These are phyloP conservation scores for Silurus meridionalis DNA, from an alignment of 2,113 vertebrate species.

Conservation along the genomic window DNA sequence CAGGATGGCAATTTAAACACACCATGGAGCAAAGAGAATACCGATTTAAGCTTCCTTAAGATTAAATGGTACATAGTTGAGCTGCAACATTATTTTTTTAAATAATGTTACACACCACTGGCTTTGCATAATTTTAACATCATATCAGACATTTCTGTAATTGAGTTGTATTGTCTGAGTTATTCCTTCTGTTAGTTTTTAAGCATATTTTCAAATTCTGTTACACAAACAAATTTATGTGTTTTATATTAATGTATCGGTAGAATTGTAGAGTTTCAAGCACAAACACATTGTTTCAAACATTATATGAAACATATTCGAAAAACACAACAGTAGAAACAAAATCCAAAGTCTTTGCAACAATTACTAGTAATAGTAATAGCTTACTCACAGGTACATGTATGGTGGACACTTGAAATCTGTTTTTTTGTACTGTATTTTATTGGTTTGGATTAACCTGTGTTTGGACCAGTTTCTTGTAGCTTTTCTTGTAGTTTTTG, in stretches of 20 bases:
- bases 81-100: background rate
- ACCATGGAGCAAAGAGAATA: background rate
- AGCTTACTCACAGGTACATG: too few species aligned
- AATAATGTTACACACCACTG: constrained; percentile 10
- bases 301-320: background rate
- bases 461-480: too few species aligned
- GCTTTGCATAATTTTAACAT: background rate
- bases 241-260: background rate
- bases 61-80: constrained; percentile 7
- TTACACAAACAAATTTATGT: background rate
- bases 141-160: background rate
- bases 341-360: background rate
- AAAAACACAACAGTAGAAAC: background rate
- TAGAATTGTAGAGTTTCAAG: background rate
- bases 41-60: constrained; percentile 1
- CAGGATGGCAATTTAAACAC: background rate
- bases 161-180: background rate
- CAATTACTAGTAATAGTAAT: too few species aligned
- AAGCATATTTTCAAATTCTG: background rate
- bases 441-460: too few species aligned
- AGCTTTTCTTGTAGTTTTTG: too few species aligned
- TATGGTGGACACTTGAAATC: too few species aligned
- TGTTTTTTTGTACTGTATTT: too few species aligned
- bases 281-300: background rate
- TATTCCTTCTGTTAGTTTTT: background rate